A percentile compares a stretch with the other conserved stretches of the same genome.
phyloP scores from a whole-genome alignment of 1,140 invertebrate genomes.

The Drosophila baimaii region DNA sequence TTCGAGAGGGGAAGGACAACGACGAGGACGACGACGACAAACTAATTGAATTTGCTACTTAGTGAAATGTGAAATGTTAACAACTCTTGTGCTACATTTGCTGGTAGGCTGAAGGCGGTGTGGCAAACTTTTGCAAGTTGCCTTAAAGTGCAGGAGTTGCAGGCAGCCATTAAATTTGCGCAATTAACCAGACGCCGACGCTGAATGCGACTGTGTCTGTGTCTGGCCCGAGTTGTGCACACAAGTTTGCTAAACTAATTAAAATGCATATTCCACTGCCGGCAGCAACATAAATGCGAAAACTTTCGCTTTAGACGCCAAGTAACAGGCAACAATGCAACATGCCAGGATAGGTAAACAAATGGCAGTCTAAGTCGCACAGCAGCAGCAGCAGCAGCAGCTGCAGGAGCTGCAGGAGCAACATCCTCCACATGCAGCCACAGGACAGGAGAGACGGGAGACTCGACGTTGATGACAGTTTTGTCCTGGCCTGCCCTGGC shows the following conservation, averaged over 20 bases:
- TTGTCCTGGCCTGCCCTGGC: slow-evolving; percentile 33
- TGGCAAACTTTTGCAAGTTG: slow-evolving; percentile 31
- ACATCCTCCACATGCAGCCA: slow-evolving; percentile 40
- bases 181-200: slow-evolving; percentile 75
- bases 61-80: slow-evolving; percentile 79
- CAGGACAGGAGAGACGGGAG: slow-evolving; percentile 17
- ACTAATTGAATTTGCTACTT: slow-evolving; percentile 81
- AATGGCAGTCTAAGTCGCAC: slow-evolving; percentile 51
- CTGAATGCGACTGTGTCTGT: slow-evolving; percentile 29
- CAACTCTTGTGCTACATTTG: slow-evolving; percentile 66
- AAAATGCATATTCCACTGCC: slow-evolving; percentile 75
- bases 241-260: slow-evolving; percentile 79
- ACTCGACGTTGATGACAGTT: slow-evolving; percentile 78
- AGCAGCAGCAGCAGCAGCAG: slow-evolving; percentile 20
- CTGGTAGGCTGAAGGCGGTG: slow-evolving; percentile 46
- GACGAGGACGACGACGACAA: slow-evolving; percentile 26
- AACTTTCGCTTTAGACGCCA: slow-evolving; percentile 67
- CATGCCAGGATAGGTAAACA: slow-evolving; percentile 65
- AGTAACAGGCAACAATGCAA: slow-evolving; percentile 66
- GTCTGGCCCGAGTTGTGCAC: slow-evolving; percentile 49
- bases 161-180: slow-evolving; percentile 69
- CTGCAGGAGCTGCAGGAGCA: slow-evolving; percentile 16
- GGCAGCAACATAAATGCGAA: slow-evolving; percentile 73
- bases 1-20: too few species aligned
- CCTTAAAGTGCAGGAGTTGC: slow-evolving; percentile 65